Evolutionary conservation across 2,113 vertebrate genomes (phyloP).

Genomic region (Chascanopsetta lugubris): DNA sequence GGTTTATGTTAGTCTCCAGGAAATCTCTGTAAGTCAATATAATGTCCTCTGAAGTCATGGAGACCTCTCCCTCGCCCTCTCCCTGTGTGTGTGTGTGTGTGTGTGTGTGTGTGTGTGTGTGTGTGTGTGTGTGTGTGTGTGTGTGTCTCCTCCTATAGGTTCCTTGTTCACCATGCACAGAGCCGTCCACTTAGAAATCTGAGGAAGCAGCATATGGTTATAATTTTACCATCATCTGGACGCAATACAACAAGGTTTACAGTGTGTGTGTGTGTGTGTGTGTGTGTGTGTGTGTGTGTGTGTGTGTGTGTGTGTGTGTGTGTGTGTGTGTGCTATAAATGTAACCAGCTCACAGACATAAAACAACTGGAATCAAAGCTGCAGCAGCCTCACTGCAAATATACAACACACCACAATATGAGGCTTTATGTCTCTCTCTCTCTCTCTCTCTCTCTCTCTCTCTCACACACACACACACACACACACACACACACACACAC

Average conservation of each 20-base stretch:
- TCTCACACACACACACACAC: too few relatives aligned
- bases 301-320: background rate
- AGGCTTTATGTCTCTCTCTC: too few relatives aligned
- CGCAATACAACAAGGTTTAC: constrained; percentile 59
- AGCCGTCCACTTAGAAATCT: constrained; percentile 62
- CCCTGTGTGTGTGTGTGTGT: too few relatives aligned
- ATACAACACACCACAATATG: constrained; percentile 4
- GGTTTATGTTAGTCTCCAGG: background rate
- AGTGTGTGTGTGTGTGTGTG: constrained; percentile 24
- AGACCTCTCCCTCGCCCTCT: too few relatives aligned
- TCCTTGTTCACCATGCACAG: constrained; percentile 35
- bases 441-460: too few relatives aligned
- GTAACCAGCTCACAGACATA: constrained; percentile 55
- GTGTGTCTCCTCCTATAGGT: constrained; percentile 24
- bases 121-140: constrained; percentile 20
- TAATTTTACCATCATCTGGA: constrained; percentile 77
- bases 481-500: background rate
- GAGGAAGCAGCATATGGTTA: constrained; percentile 74
- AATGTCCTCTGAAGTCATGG: too few relatives aligned
- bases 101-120: constrained; percentile 24
- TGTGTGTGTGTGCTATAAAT: constrained; percentile 24
- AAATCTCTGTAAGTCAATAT: too few relatives aligned
- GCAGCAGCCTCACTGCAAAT: constrained; percentile 6
- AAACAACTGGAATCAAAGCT: constrained; percentile 34
- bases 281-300: background rate